Conservation (phyloP, 2,888 invertebrate genomes). For the Balanococcus diminutus region DNA sequence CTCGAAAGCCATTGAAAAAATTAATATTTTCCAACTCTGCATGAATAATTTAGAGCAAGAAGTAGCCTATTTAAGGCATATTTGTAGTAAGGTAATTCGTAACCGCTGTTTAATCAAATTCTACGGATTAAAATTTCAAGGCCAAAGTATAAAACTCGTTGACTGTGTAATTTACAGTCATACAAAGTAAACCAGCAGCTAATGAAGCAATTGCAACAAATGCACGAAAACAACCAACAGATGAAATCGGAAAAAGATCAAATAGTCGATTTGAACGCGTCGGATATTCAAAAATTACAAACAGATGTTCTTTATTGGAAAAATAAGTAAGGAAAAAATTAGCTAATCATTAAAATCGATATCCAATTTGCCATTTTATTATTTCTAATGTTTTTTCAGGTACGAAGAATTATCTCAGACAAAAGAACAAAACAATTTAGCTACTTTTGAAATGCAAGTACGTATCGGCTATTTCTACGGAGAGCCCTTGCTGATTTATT, state of each 20-base stretch:
- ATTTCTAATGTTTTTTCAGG: neutral
- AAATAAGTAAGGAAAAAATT: slow-evolving; percentile 57
- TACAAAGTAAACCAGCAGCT: slow-evolving; percentile 57
- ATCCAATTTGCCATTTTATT: neutral
- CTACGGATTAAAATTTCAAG: neutral
- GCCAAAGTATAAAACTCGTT: neutral
- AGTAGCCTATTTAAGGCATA: slow-evolving; percentile 59
- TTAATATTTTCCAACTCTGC: slow-evolving; percentile 58
- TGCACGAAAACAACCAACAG: slow-evolving; percentile 57
- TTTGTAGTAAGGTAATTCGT: slow-evolving; percentile 59
- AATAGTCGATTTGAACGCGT: slow-evolving; percentile 58
- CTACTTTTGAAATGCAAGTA: slow-evolving; percentile 11
- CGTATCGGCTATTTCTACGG: no score
- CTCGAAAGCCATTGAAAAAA: slow-evolving; percentile 59
- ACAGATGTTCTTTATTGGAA: slow-evolving; percentile 59
- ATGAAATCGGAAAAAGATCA: slow-evolving; percentile 58
- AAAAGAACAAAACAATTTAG: slow-evolving; percentile 14
- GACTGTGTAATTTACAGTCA: slow-evolving; percentile 3
- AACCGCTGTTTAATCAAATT: neutral
- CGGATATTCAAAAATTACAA: slow-evolving; percentile 58
- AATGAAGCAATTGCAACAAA: slow-evolving; percentile 58
- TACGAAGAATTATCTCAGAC: slow-evolving; percentile 10
- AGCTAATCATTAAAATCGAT: no score
- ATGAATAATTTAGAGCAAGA: slow-evolving; percentile 60
- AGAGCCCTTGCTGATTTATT: neutral